These are phyloP conservation scores for Tetragonisca angustula DNA, from an alignment of 2,888 invertebrate genomes.

Conservation along the genomic window DNA sequence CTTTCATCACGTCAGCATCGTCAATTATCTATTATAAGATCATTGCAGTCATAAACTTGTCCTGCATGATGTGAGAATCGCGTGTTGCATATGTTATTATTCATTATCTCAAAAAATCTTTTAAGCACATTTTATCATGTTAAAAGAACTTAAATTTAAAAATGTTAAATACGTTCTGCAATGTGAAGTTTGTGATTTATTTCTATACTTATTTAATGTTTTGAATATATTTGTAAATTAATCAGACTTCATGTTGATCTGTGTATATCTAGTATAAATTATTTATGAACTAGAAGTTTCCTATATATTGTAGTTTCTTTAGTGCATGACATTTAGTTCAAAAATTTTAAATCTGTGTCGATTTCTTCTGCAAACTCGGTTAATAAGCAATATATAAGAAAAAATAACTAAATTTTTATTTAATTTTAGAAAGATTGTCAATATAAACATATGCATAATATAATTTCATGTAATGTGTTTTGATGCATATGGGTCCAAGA, in stretches of 20 bases:
- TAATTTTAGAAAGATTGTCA: constrained; percentile 26
- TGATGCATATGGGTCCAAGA: constrained; percentile 83
- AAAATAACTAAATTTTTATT: constrained; percentile 25
- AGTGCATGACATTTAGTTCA: constrained; percentile 65
- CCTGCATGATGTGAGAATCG: constrained; percentile 50
- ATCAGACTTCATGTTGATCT: neutral
- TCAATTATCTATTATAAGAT: constrained; percentile 52
- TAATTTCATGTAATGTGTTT: constrained; percentile 33
- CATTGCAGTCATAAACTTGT: constrained; percentile 26
- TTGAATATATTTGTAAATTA: neutral
- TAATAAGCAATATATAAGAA: constrained; percentile 42
- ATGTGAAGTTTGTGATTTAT: neutral
- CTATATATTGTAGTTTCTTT: constrained; percentile 43
- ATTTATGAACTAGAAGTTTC: constrained; percentile 36
- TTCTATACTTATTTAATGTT: neutral
- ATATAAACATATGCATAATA: constrained; percentile 36
- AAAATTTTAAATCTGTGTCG: constrained; percentile 71
- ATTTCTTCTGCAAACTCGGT: constrained; percentile 79
- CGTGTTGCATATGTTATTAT: constrained; percentile 1
- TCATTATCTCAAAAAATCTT: neutral
- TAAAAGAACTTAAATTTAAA: neutral
- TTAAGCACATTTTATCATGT: constrained; percentile 2
- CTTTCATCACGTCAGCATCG: constrained; percentile 61
- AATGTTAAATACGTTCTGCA: neutral
- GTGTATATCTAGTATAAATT: constrained; percentile 28